Evolutionary conservation across 2,888 invertebrate species (phyloP).

Genomic region (Macaria notata): DNA sequence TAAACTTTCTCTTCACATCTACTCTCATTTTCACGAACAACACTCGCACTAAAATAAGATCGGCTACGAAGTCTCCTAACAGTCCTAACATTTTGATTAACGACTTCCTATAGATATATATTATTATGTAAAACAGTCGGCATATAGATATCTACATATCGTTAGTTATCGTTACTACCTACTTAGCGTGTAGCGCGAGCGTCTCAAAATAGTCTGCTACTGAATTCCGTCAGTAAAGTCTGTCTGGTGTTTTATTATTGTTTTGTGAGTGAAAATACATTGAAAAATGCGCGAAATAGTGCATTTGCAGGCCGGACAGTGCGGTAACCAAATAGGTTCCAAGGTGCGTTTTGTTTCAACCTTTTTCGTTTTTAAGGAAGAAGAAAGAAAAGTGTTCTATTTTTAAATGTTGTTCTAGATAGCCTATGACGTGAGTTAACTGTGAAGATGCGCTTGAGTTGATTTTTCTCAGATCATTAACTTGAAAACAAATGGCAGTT

Average conservation of each 20-base stretch:
- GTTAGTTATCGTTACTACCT: too few relatives aligned
- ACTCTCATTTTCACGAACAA: too few relatives aligned
- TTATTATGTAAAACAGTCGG: slow-evolving; percentile 5
- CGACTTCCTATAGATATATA: slow-evolving; percentile 9
- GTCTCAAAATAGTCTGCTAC: slow-evolving; percentile 45
- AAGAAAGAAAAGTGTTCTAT: slow-evolving; percentile 13
- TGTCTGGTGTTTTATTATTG: slow-evolving; percentile 31
- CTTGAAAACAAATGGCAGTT: slow-evolving; percentile 1
- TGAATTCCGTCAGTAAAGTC: too few relatives aligned
- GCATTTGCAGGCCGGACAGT: slow-evolving; percentile 94
- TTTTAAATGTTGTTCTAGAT: slow-evolving; percentile 21
- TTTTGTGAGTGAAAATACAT: slow-evolving; percentile 39
- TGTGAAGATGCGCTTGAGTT: slow-evolving; percentile 25
- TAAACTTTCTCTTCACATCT: too few relatives aligned
- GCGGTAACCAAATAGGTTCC: slow-evolving; percentile 96
- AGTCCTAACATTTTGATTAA: slow-evolving; percentile 1
- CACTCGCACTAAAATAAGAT: too few relatives aligned
- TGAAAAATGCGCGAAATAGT: slow-evolving; percentile 94
- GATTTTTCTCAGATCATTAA: slow-evolving; percentile 24
- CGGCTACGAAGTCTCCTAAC: too few relatives aligned
- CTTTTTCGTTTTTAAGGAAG: background rate
- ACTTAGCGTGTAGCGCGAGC: background rate
- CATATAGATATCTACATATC: slow-evolving; percentile 11
- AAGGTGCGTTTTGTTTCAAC: slow-evolving; percentile 82
- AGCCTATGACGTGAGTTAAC: slow-evolving; percentile 10